These are phyloP conservation scores for Passer montanus DNA, from an alignment of 2,113 vertebrate genomes.

Conservation along the genomic window DNA sequence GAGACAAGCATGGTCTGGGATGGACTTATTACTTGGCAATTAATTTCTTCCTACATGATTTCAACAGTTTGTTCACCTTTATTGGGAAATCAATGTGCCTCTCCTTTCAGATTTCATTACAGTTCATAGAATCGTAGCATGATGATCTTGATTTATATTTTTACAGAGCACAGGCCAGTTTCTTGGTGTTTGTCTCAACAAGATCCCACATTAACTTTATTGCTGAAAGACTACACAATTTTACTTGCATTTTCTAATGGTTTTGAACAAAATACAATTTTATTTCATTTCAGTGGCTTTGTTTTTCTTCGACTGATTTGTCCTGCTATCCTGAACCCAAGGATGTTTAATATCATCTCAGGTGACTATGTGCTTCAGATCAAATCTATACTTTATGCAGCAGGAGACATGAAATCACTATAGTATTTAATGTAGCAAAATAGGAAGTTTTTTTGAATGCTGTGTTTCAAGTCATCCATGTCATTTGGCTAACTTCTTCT, in stretches of 20 bases:
- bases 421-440: background rate
- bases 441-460: accelerated
- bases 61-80: background rate
- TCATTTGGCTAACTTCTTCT: background rate
- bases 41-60: background rate
- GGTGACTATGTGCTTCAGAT: constrained; percentile 75
- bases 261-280: constrained; percentile 16
- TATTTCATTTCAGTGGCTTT: constrained; percentile 86
- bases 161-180: background rate
- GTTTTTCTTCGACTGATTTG: constrained; percentile 98
- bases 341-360: constrained; percentile 99
- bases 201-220: background rate
- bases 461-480: accelerated
- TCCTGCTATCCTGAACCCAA: constrained; percentile 96
- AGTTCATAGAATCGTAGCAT: background rate
- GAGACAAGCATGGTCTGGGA: background rate
- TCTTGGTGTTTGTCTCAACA: background rate
- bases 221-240: background rate
- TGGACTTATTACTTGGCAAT: background rate
- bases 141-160: background rate
- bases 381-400: background rate
- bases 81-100: background rate
- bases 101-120: background rate
- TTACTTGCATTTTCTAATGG: background rate
- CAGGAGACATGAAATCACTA: background rate